Evolutionary conservation across 2,797 vertebrate species (phyloP).

Genomic region (Spinus olivaceus): DNA sequence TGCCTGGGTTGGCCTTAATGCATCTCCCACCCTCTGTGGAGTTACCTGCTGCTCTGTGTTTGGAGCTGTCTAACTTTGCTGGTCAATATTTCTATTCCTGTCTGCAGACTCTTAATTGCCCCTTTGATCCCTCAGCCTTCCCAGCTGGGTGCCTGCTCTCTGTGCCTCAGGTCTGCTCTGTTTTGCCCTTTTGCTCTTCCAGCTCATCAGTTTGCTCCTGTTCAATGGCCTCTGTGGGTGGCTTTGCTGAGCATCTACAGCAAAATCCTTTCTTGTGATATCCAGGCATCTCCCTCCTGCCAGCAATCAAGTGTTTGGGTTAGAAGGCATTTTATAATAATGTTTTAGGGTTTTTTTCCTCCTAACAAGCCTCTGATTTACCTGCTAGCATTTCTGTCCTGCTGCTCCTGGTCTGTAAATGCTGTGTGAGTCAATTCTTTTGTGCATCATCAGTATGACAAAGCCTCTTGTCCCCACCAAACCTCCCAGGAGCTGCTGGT

Average conservation of each 20-base stretch:
- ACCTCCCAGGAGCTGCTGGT: background rate
- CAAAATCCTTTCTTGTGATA: background rate
- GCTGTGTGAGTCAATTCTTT: background rate
- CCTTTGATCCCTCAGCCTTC: background rate
- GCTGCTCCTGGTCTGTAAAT: background rate
- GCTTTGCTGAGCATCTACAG: background rate
- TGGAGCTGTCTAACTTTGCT: background rate
- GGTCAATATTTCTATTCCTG: constrained; percentile 23
- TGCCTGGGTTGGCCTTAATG: background rate
- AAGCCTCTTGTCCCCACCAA: background rate
- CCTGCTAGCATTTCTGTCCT: background rate
- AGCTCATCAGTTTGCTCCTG: background rate
- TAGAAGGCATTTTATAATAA: background rate
- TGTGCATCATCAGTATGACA: background rate
- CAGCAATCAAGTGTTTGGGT: background rate
- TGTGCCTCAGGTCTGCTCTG: background rate
- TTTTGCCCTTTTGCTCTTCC: background rate
- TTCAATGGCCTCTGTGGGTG: background rate
- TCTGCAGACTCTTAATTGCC: background rate
- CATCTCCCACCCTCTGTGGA: background rate
- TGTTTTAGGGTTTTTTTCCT: too few relatives aligned
- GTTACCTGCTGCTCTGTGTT: background rate
- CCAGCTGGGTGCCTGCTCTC: background rate
- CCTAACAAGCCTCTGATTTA: background rate
- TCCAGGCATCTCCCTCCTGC: background rate